Evolutionary conservation across 1,140 invertebrate genomes (phyloP).

Genomic region (Onthophagus taurus): DNA sequence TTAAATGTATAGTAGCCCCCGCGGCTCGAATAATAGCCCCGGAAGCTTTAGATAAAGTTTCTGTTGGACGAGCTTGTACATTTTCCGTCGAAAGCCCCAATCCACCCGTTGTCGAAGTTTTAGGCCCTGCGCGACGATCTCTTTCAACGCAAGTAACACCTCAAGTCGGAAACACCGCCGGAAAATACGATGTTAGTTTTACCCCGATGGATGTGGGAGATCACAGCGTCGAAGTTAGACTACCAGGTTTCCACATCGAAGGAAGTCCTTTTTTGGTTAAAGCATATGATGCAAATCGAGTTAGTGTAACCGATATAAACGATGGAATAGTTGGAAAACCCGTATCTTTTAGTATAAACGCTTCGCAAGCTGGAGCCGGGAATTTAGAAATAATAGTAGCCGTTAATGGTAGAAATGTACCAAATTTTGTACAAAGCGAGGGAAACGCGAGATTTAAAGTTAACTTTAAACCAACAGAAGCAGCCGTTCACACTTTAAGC

Average conservation of each 20-base stretch:
- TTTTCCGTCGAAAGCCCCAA: constrained; percentile 77
- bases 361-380: constrained; percentile 69
- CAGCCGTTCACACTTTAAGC: constrained; percentile 76
- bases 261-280: constrained; percentile 93
- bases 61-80: constrained; percentile 70
- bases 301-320: constrained; percentile 83
- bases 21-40: constrained; percentile 70
- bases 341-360: constrained; percentile 86
- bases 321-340: constrained; percentile 84
- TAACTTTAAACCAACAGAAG: constrained; percentile 93
- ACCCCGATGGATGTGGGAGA: constrained; percentile 85
- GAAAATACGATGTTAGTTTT: constrained; percentile 60
- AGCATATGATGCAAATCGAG: constrained; percentile 87
- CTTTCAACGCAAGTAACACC: constrained; percentile 55
- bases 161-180: constrained; percentile 26
- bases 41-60: constrained; percentile 85
- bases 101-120: constrained; percentile 66
- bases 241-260: constrained; percentile 75
- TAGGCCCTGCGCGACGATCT: constrained; percentile 62
- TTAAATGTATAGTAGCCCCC: constrained; percentile 48
- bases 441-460: constrained; percentile 93
- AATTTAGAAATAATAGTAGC: constrained; percentile 97
- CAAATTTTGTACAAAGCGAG: constrained; percentile 96
- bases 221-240: constrained; percentile 76
- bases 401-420: constrained; percentile 94